Conservation (phyloP, 2,113 vertebrate genomes). For the Eurypyga helias region DNA sequence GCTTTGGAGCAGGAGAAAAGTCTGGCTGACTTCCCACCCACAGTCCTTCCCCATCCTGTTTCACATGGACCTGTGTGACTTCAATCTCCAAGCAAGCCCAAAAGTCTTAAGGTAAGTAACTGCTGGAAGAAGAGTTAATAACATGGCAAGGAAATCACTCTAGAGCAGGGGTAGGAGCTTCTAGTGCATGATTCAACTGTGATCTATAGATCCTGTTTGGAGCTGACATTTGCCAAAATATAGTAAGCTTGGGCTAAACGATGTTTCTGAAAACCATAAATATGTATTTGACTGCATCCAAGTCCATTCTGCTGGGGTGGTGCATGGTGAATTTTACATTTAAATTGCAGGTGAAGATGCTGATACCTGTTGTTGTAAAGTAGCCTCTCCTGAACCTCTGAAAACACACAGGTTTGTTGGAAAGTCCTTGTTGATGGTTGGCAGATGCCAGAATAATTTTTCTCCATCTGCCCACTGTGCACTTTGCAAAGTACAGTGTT, state of each 20-base stretch:
- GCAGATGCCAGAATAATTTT: neutral
- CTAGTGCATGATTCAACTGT: neutral
- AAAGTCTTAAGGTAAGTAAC: neutral
- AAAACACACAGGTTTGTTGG: neutral
- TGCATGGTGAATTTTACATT: neutral
- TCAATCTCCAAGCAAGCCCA: neutral
- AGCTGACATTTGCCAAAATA: neutral
- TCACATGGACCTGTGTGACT: neutral
- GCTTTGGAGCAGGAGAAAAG: neutral
- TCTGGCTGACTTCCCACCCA: neutral
- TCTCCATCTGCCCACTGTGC: neutral
- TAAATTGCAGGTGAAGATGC: neutral
- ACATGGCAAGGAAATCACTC: neutral
- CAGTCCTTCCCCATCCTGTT: neutral
- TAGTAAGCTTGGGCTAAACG: neutral
- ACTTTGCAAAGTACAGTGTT: neutral
- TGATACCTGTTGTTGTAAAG: neutral
- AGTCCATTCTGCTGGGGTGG: neutral
- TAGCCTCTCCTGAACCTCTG: neutral
- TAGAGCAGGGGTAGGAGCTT: neutral
- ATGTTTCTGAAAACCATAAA: neutral
- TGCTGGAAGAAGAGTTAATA: neutral
- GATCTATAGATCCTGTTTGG: neutral
- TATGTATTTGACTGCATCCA: neutral
- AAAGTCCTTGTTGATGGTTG: neutral